Percentiles rank a stretch among this genome's conserved stretches.
Conservation (phyloP, 2,888 invertebrate genomes). For the Netelia virgata region DNA sequence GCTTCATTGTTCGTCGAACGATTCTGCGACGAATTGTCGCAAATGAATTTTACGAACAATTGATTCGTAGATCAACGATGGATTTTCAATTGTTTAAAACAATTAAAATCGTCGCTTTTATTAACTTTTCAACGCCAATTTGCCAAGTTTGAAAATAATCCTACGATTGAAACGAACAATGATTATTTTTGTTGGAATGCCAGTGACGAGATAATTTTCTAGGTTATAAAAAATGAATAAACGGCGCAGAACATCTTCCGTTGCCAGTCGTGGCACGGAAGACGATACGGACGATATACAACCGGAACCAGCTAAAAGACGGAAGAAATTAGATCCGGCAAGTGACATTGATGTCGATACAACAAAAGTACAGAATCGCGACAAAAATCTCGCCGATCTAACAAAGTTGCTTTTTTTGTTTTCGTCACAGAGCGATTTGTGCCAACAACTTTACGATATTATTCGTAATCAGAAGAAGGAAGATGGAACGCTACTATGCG, state of each 20-base stretch:
- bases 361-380: no score
- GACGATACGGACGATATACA: conserved; percentile 91
- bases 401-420: conserved; percentile 28
- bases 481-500: conserved; percentile 95
- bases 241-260: conserved; percentile 93
- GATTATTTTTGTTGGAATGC: not conserved
- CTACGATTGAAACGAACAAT: not conserved
- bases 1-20: not conserved
- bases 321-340: conserved; percentile 92
- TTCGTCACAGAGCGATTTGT: conserved; percentile 90
- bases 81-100: not conserved
- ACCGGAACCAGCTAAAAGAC: conserved; percentile 86
- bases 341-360: conserved; percentile 77
- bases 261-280: conserved; percentile 90
- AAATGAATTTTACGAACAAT: no score
- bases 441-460: conserved; percentile 96
- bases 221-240: conserved; percentile 88
- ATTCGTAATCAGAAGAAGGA: conserved; percentile 96
- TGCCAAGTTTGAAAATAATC: not conserved
- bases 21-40: not conserved
- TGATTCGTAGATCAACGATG: no score
- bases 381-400: not conserved
- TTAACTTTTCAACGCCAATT: not conserved
- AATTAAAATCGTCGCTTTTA: not conserved
- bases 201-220: conserved; percentile 46